A percentile compares a stretch with the other conserved stretches of the same genome.
Conservation (phyloP, 2,797 vertebrate species). For the Babyrousa celebensis region DNA sequence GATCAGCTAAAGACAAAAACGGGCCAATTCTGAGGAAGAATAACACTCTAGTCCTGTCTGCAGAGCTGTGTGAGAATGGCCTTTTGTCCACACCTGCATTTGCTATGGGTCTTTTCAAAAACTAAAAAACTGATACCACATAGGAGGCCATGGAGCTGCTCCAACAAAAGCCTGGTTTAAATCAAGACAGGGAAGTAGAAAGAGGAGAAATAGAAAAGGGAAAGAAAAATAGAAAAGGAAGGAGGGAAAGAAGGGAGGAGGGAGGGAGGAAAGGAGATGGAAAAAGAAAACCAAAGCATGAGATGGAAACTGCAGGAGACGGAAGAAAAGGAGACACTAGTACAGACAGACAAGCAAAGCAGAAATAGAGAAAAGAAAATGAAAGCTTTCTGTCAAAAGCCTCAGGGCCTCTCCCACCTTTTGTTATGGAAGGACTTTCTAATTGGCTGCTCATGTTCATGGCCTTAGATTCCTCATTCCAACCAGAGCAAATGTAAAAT, state of each 20-base stretch:
- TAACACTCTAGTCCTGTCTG: rapidly evolving
- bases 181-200: background rate
- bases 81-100: background rate
- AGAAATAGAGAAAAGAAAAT: background rate
- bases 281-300: background rate
- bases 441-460: background rate
- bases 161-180: background rate
- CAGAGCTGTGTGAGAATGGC: background rate
- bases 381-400: background rate
- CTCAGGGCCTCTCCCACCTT: background rate
- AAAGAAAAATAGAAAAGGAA: background rate
- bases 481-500: background rate
- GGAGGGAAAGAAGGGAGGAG: background rate
- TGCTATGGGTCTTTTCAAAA: background rate
- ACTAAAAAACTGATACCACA: background rate
- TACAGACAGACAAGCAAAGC: background rate
- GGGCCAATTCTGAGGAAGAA: no score
- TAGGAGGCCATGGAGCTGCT: background rate
- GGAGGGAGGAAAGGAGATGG: rapidly evolving
- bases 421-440: background rate
- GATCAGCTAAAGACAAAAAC: background rate
- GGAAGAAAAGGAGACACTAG: background rate
- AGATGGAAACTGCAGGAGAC: background rate
- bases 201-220: background rate
- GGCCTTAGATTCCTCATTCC: background rate